These are phyloP conservation scores for Heterodera filipjevi DNA, from an alignment of 2,888 invertebrate species.

Conservation along the genomic window DNA sequence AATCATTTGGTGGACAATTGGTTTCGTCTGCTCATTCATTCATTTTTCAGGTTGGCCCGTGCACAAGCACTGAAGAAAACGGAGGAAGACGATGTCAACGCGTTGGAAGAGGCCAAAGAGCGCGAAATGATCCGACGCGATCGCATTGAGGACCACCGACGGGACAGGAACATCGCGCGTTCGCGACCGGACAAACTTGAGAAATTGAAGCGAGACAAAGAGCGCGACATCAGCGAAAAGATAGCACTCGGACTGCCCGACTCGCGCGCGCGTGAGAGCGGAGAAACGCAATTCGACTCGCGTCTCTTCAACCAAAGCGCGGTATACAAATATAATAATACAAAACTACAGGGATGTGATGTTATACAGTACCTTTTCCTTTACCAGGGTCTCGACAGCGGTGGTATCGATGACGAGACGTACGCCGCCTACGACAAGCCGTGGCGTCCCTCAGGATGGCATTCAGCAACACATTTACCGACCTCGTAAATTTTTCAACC, in stretches of 20 bases:
- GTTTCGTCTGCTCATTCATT: neutral
- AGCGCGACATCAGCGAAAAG: conserved; percentile 90
- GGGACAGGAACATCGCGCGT: conserved; percentile 88
- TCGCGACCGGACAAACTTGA: conserved; percentile 89
- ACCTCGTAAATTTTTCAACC: conserved; percentile 71
- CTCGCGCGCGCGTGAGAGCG: conserved; percentile 66
- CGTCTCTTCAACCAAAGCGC: conserved; percentile 85
- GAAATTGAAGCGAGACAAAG: conserved; percentile 84
- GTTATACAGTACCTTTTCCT: no score
- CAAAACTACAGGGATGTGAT: no score
- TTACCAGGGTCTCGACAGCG: conserved; percentile 80
- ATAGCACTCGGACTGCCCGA: conserved; percentile 95
- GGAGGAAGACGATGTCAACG: conserved; percentile 33
- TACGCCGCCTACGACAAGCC: conserved; percentile 98
- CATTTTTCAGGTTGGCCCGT: conserved; percentile 18
- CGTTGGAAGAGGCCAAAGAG: conserved; percentile 68
- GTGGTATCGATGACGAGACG: conserved; percentile 87
- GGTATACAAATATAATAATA: no score
- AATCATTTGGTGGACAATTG: neutral
- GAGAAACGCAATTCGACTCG: conserved; percentile 80
- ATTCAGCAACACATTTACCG: conserved; percentile 87
- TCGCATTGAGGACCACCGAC: conserved; percentile 59
- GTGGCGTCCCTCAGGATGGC: conserved; percentile 86
- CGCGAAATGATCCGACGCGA: conserved; percentile 78
- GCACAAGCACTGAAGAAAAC: conserved; percentile 27